These are phyloP conservation scores for Xiphydria camelus DNA, from an alignment of 2,888 invertebrate species.

Conservation along the genomic window DNA sequence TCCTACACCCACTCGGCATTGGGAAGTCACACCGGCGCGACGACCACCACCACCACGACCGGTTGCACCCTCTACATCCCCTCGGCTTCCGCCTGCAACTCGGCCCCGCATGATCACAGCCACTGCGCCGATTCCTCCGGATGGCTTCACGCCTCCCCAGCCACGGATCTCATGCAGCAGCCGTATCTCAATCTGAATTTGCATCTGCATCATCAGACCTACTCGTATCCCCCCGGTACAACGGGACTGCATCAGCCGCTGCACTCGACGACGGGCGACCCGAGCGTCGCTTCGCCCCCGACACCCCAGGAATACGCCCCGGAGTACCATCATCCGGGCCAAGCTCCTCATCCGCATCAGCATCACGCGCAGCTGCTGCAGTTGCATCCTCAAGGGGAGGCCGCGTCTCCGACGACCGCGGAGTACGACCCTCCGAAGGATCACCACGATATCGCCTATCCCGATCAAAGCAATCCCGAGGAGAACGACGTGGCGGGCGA, in stretches of 20 bases:
- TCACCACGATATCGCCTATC: conserved; percentile 33
- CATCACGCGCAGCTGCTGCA: conserved; percentile 44
- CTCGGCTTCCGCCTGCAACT: conserved; percentile 31
- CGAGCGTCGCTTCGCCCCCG: conserved; percentile 56
- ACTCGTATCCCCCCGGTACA: conserved; percentile 49
- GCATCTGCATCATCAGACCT: conserved; percentile 54
- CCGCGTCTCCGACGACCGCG: conserved; percentile 26
- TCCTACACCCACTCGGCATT: conserved; percentile 27
- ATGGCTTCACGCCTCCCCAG: conserved; percentile 49
- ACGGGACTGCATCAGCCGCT: conserved; percentile 65
- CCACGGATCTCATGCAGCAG: conserved; percentile 62
- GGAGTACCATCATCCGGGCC: conserved; percentile 38
- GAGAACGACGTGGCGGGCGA: conserved; percentile 36
- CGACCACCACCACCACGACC: conserved; percentile 31
- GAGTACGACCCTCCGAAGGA: conserved; percentile 40
- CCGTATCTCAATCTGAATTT: conserved; percentile 54
- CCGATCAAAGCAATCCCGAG: conserved; percentile 22
- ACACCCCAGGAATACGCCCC: conserved; percentile 36
- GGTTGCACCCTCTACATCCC: conserved; percentile 50
- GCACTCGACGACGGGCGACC: conserved; percentile 68
- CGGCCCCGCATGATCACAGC: conserved; percentile 37
- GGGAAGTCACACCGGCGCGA: conserved; percentile 22
- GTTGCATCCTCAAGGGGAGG: conserved; percentile 33
- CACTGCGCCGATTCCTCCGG: conserved; percentile 35
- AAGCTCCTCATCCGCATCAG: conserved; percentile 33